Evolutionary conservation across 2,888 invertebrate species (phyloP).

Genomic region (Anagyrus pseudococci): DNA sequence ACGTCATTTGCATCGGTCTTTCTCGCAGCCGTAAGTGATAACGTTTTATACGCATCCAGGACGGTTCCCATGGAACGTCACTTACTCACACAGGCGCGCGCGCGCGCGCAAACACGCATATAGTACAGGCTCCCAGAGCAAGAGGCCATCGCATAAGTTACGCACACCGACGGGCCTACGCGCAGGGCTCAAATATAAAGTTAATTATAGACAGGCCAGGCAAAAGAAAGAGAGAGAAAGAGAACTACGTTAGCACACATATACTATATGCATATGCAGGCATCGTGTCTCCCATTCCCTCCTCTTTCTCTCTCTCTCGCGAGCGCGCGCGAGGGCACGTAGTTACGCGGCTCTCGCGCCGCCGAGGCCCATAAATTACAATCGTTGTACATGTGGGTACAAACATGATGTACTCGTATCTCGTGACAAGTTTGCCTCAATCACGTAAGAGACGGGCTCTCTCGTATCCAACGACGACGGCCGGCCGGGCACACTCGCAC

Average conservation of each 20-base stretch:
- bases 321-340: background rate
- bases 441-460: constrained; percentile 42
- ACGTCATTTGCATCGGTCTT: background rate
- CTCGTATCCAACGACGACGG: too few relatives aligned
- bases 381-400: constrained; percentile 15
- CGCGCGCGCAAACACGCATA: background rate
- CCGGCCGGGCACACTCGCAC: too few relatives aligned
- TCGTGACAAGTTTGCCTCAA: constrained; percentile 48
- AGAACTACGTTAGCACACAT: background rate
- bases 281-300: constrained; percentile 1
- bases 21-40: constrained; percentile 22
- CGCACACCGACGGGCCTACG: constrained; percentile 12
- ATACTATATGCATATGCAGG: background rate
- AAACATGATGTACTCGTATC: constrained; percentile 34
- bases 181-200: constrained; percentile 19
- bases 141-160: background rate
- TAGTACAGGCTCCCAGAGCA: background rate
- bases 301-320: too few relatives aligned
- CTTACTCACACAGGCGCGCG: background rate
- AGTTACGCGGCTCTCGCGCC: constrained; percentile 7
- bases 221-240: background rate
- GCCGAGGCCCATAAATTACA: constrained; percentile 35
- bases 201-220: constrained; percentile 32
- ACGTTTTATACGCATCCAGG: constrained; percentile 14
- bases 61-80: constrained; percentile 18